Evolutionary conservation across 1,140 invertebrate genomes (phyloP), one percentile per base, ranked within the genome.

Genomic region (Musca vetustissima): DNA sequence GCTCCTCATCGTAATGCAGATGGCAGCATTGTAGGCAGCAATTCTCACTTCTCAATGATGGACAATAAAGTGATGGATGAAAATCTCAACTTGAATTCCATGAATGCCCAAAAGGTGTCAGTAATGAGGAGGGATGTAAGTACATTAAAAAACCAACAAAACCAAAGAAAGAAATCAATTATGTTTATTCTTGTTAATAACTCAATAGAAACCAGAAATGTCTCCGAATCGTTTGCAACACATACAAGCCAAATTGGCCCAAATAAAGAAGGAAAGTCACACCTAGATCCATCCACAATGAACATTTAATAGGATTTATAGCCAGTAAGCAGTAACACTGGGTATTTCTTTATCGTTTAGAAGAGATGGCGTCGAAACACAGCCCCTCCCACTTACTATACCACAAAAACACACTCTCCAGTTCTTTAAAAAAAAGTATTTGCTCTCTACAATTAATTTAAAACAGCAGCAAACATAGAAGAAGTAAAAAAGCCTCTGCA

Each of bases 31-130:
- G 28, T 36, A 43, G 24, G 25, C 72, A 32, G 64, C 70, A 52
- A 61, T 53, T 17, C 69, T n/a, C 64, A 66, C 21, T 36, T 61
- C 11, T 28, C 25, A 25, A 64, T 64, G 65, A 73, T 81, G 57
- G 80, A 82, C 69, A 82, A 82, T 70, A 82, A 81, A 69, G 76
- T 78, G 57, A 76, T 70, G 17, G 80, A 82, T 71, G 80, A 82
- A 66, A 82, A 82, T 72, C 68, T 82, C 43, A 82, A 76, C 57
- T 69, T 82, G 13, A 82, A 79, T 68, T 67, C 76, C 2, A 75
- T 82, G 70, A 77, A 76, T 69, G 67, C 80, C 32, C 80, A 80
- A 67, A 82, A 80, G 69, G 72, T 70, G 11, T 81, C 80, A 28
- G 70, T 79, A 13, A 79, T 81, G 36, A 73, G 73, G 25, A 74